phyloP scores from a whole-genome alignment of 2,888 invertebrate genomes.

The Tridacna crocea region DNA sequence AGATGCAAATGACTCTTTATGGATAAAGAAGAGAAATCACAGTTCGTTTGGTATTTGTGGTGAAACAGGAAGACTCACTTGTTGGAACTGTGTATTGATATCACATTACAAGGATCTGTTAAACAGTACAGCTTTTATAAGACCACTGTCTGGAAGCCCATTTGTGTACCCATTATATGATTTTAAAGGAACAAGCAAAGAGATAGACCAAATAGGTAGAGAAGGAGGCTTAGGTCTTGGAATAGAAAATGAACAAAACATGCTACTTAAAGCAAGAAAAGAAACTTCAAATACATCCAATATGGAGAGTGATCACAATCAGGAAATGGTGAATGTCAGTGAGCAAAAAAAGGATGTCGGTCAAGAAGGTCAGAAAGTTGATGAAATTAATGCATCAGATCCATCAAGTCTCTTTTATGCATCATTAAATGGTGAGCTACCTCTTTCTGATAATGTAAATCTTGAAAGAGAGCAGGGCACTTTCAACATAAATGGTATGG shows the following conservation, averaged over 20 bases:
- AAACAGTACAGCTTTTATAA: background rate
- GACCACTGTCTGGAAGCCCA: background rate
- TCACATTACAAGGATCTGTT: no score
- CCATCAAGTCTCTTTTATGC: conserved; percentile 1
- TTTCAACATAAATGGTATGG: background rate
- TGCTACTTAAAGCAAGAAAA: background rate
- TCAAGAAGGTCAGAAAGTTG: background rate
- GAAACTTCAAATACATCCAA: background rate
- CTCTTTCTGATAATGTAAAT: background rate
- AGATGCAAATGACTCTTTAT: no score
- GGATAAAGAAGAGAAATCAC: no score
- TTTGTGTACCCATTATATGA: conserved; percentile 11
- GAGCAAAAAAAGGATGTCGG: background rate
- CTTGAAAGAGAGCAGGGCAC: background rate
- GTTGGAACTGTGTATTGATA: no score
- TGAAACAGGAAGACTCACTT: no score
- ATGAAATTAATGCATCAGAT: background rate
- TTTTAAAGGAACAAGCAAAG: background rate
- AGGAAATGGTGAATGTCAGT: background rate
- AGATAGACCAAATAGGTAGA: background rate
- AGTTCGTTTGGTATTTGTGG: no score
- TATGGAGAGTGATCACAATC: background rate
- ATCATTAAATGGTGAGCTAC: conserved; percentile 2
- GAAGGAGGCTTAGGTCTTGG: background rate
- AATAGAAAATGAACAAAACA: background rate